These are phyloP conservation scores for Eriosoma lanigerum DNA, from an alignment of 1,140 invertebrate genomes.

Conservation along the genomic window DNA sequence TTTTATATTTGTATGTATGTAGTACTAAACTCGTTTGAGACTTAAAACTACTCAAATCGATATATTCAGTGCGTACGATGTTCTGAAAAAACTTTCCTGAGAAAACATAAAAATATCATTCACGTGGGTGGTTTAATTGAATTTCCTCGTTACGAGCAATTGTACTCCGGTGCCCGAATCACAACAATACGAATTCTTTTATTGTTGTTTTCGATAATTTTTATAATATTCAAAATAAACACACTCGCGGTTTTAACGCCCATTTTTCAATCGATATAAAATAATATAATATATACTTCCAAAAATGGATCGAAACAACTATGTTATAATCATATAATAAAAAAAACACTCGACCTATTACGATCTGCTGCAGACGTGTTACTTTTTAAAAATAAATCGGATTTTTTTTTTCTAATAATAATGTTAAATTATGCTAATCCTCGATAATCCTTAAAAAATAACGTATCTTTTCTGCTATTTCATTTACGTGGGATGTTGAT, in stretches of 20 bases:
- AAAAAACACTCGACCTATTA: slow-evolving; percentile 14
- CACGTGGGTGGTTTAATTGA: background rate
- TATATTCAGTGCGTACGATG: background rate
- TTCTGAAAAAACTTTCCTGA: background rate
- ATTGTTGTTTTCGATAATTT: too few species aligned
- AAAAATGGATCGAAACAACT: slow-evolving; percentile 14
- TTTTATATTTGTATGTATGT: too few species aligned
- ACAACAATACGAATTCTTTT: too few species aligned
- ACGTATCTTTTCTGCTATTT: background rate
- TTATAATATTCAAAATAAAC: too few species aligned
- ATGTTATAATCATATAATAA: too few species aligned
- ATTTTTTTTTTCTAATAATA: too few species aligned
- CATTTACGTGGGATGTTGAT: background rate
- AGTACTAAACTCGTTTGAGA: too few species aligned
- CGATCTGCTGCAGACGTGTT: too few species aligned
- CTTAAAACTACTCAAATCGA: background rate
- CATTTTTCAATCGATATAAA: background rate
- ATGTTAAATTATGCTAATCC: slow-evolving; percentile 11
- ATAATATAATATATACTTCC: too few species aligned
- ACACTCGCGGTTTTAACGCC: background rate
- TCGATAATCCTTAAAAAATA: slow-evolving; percentile 3
- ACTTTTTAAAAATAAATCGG: too few species aligned
- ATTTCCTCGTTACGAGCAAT: background rate
- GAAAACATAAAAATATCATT: background rate
- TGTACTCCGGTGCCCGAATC: too few species aligned